Evolutionary conservation across 2,113 vertebrate species (phyloP).

Genomic region (Thermophis baileyi): DNA sequence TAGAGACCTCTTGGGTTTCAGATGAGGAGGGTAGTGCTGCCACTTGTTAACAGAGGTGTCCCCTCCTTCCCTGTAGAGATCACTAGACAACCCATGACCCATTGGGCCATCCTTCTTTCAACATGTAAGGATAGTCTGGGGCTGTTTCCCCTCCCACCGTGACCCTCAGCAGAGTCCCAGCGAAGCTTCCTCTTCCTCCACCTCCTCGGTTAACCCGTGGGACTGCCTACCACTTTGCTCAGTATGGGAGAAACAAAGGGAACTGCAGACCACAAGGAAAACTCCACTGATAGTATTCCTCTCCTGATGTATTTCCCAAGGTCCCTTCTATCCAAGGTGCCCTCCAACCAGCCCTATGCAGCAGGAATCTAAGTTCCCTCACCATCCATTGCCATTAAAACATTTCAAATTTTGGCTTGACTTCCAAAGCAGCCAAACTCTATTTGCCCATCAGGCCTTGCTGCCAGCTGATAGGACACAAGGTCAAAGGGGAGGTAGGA

Average conservation of each 20-base stretch:
- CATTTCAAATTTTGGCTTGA: background rate
- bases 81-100: background rate
- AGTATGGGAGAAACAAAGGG: background rate
- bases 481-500: background rate
- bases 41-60: slow-evolving; percentile 54
- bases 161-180: background rate
- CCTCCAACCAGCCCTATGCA: background rate
- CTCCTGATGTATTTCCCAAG: background rate
- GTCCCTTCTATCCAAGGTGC: background rate
- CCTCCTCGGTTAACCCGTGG: background rate
- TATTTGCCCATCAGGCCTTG: background rate
- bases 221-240: background rate
- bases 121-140: background rate
- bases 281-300: background rate
- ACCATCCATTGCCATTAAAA: background rate
- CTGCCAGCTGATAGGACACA: background rate
- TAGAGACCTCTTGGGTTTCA: slow-evolving; percentile 71
- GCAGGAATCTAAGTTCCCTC: background rate
- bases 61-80: slow-evolving; percentile 58
- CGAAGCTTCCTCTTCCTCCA: background rate
- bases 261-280: background rate
- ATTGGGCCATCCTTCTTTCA: background rate
- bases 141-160: background rate
- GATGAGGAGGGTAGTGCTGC: slow-evolving; percentile 60
- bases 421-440: background rate